Evolutionary conservation across 53 echinoderm and acorn worm genomes (phyloP).

Genomic region (Antedon mediterranea): DNA sequence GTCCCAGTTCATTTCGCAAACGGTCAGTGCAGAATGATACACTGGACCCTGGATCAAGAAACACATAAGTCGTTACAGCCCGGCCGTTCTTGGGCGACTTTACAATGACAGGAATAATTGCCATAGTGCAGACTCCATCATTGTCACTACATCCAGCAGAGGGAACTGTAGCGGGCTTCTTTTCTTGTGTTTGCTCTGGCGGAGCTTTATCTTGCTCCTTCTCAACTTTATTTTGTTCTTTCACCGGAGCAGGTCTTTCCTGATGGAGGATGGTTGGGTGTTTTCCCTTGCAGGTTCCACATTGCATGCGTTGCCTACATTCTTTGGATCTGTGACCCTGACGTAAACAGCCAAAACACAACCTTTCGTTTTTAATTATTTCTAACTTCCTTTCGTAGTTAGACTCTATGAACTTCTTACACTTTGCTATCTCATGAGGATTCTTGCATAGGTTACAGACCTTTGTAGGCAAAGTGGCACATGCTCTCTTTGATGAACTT

Average conservation of each 20-base stretch:
- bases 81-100: constrained; percentile 7
- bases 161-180: no score
- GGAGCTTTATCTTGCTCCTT: no score
- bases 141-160: neutral
- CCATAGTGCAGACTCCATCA: constrained; percentile 23
- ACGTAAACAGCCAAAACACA: neutral
- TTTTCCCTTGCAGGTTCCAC: neutral
- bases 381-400: neutral
- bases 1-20: constrained; percentile 9
- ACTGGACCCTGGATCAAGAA: constrained; percentile 27
- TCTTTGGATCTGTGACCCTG: neutral
- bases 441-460: constrained; percentile 3
- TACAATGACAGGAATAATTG: constrained; percentile 22
- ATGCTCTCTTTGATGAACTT: neutral
- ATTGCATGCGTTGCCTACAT: neutral
- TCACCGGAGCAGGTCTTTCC: no score
- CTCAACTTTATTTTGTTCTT: no score
- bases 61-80: constrained; percentile 26
- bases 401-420: neutral
- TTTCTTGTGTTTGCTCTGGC: no score
- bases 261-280: neutral
- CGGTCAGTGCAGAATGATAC: constrained; percentile 26
- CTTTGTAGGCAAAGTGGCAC: constrained; percentile 2
- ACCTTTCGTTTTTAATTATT: neutral
- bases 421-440: neutral